Base-by-base conservation (phyloP, 2,797 vertebrate genomes). In the Sparidentex hasta region DNA sequence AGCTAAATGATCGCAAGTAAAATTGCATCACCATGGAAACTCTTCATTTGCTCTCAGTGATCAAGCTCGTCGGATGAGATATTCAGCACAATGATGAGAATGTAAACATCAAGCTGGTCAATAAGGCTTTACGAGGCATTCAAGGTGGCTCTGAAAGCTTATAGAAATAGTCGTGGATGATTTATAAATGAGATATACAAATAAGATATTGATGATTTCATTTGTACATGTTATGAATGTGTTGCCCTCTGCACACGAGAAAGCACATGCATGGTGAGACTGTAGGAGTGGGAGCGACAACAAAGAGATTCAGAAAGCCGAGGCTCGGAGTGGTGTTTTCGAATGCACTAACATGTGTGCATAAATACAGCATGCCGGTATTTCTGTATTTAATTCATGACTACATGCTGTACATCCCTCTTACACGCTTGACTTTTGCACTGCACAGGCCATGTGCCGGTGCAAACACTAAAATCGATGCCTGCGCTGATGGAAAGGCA, bases 391-490 rank as follows among this genome's bases (percentile, higher is more conserved):
- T n/a, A 48, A 8, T 54, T 23, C 38, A 38, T 47, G 5, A 52
- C 43, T 29, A 3, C 54, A 55, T 18, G 7, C 38, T 38, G 38
- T 38, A 8, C 5, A 4, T 56, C 33, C 33, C 38, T 14, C 4
- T 7, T 38, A 21, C 41, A n/a, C 21, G 18, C 23, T 11, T 47
- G 54, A 29, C 55, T 46, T 52, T 58, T 51, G 43, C 71, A 17
- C 52, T 7, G 43, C 48, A 33, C 41, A 25, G 48, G 17, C 13
- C 20, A 14, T 1, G 16, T 20, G 51, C 7, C 11, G 38, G 38
- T 44, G n/a, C 38, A 80, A 77, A 84, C 50, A 27, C 16, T 17
- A 70, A 74, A 70, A 87, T 82, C 75, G 0, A 83, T 85, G 61
- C 27, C 23, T 48, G 18, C 25, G 1, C 51, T 65, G 73, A 84